Base-by-base conservation (phyloP, 2,888 invertebrate species). In the Drosophila aldrichi region DNA sequence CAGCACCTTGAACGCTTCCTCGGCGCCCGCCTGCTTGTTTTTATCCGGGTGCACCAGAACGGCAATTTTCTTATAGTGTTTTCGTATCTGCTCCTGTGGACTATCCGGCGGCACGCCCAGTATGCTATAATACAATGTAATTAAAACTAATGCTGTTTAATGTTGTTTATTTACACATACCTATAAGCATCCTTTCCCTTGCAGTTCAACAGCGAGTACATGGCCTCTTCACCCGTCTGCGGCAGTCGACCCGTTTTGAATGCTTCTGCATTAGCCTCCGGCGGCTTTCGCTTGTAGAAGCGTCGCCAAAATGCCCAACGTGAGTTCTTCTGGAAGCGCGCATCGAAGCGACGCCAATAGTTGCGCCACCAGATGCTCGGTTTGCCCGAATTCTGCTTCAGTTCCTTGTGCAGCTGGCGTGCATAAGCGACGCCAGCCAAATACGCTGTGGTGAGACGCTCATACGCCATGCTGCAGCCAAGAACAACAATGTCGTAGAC, bases 121-220 rank as follows among this genome's bases (percentile, higher is more conserved):
- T 93, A 97, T 97, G 93, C 97, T 96, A 89, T 1, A 34, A 4
- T 20, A 25, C 2, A 14, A 20, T 34, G n/a, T 2, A 20, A 22
- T 25, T 18, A 29, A 12, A 10, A 8, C 25, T 6, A 34, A 38
- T 16, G 18, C 8, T 14, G 10, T 40, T 20, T 51, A 7, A 9
- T n/a, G 2, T 16, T 18, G 10, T 22, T 25, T 3, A 1, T 1
- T 10, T 25, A 5, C 9, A 52, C 82, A 81, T 86, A 96, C 96
- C 97, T 98, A 91, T 98, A 98, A 6, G 98, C 98, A 94, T 99
- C 98, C 93, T 98, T 98, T 77, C 98, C 98, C 94, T 97, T 97
- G 92, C 98, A 98, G 58, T 98, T 97, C 18, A 98, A 93, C 78
- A 98, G 94, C 88, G 98, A 94, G 93, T 97, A 97, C 97, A 98